phyloP scores from a whole-genome alignment of 35 echinoderm and acorn worm species.

The Holothuria glaberrima region DNA sequence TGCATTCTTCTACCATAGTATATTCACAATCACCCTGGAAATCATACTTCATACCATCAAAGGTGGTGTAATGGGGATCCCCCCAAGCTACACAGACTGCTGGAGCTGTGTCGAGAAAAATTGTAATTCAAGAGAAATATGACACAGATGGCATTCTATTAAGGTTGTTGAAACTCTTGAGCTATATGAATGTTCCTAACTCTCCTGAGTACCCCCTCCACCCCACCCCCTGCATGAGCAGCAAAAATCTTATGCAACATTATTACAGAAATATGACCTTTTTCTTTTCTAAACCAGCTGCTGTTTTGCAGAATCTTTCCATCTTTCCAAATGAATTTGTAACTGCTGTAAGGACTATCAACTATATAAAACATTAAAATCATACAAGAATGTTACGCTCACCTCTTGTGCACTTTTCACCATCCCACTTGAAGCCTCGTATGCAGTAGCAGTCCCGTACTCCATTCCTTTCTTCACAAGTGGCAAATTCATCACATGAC shows the following conservation, averaged over 20 bases:
- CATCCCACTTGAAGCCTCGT: conserved; percentile 19
- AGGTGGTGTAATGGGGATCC: conserved; percentile 79
- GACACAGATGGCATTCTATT: no score
- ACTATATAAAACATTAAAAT: no score
- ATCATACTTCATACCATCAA: conserved; percentile 52
- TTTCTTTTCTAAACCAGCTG: no score
- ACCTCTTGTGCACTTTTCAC: conserved; percentile 16
- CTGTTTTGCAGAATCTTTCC: neutral
- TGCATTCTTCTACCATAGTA: conserved; percentile 51
- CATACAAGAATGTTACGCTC: neutral
- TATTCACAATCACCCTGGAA: conserved; percentile 80
- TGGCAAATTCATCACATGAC: conserved; percentile 36
- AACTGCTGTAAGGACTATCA: no score
- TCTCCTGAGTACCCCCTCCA: no score
- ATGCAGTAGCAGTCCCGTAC: neutral
- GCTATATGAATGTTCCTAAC: no score
- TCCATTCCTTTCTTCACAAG: conserved; percentile 33
- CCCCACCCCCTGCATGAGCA: no score
- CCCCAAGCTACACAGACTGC: conserved; percentile 51
- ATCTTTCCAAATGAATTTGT: no score
- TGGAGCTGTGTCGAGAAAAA: conserved; percentile 8
- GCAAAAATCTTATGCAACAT: no score
- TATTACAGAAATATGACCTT: no score
- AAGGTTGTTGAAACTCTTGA: no score
- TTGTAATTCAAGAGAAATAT: no score